Conservation (phyloP, 2,113 vertebrate genomes). For the Agapornis roseicollis region DNA sequence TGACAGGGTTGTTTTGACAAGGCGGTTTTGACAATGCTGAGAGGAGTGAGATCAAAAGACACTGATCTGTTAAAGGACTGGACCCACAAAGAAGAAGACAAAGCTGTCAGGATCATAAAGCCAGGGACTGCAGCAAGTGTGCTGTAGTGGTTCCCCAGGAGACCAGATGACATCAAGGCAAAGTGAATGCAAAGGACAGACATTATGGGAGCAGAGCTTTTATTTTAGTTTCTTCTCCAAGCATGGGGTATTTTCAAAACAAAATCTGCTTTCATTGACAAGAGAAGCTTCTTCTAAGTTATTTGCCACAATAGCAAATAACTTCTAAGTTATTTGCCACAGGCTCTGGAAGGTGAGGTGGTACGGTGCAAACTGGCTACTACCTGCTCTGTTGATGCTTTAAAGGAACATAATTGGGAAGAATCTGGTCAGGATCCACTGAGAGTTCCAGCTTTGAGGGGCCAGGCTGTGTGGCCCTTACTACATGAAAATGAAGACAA, state of each 20-base stretch:
- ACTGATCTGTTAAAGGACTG: slow-evolving; percentile 1
- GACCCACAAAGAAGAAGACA: slow-evolving; percentile 8
- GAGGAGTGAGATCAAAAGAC: slow-evolving; percentile 33
- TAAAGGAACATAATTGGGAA: background rate
- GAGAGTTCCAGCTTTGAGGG: background rate
- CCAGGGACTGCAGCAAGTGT: background rate
- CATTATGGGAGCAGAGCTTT: background rate
- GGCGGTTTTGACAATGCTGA: slow-evolving; percentile 22
- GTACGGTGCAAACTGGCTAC: background rate
- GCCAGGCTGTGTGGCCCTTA: background rate
- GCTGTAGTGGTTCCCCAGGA: background rate
- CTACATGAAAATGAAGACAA: background rate
- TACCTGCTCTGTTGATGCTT: background rate
- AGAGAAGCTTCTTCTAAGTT: background rate
- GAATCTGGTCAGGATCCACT: background rate
- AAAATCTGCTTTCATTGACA: background rate
- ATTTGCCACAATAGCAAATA: background rate
- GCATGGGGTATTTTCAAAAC: background rate
- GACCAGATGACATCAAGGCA: background rate
- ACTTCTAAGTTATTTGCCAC: background rate
- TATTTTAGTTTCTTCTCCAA: background rate
- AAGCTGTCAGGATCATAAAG: slow-evolving; percentile 28
- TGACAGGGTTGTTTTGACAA: slow-evolving; percentile 32
- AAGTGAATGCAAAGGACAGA: background rate
- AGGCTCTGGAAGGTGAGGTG: background rate